These are phyloP conservation scores for Corythucha ciliata DNA, from an alignment of 2,888 invertebrate species.

Conservation along the genomic window DNA sequence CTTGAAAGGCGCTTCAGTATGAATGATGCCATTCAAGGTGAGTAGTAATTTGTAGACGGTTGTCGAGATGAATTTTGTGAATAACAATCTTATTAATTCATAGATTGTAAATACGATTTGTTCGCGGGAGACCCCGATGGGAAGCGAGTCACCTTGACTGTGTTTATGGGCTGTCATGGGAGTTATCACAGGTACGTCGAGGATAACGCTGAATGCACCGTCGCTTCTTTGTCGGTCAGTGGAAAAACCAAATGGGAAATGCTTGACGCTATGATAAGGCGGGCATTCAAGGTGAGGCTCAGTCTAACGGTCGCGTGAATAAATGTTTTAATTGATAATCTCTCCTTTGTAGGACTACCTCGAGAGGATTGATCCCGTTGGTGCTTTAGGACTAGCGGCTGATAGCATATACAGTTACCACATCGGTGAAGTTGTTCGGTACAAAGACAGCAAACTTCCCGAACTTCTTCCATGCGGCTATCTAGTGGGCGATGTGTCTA, in stretches of 20 bases:
- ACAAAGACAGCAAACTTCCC: constrained; percentile 51
- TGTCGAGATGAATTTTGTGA: background rate
- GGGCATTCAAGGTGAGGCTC: constrained; percentile 66
- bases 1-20: constrained; percentile 45
- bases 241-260: constrained; percentile 93
- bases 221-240: constrained; percentile 82
- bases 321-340: background rate
- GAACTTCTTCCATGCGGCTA: constrained; percentile 90
- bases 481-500: constrained; percentile 61
- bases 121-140: constrained; percentile 58
- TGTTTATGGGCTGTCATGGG: constrained; percentile 75
- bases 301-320: background rate
- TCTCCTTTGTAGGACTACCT: constrained; percentile 60
- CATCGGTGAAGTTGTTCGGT: constrained; percentile 61
- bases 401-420: constrained; percentile 92
- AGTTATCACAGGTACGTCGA: constrained; percentile 60
- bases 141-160: constrained; percentile 77
- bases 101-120: constrained; percentile 32
- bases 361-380: constrained; percentile 83
- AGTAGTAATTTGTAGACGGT: background rate
- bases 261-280: constrained; percentile 79
- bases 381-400: constrained; percentile 68
- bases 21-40: constrained; percentile 35
- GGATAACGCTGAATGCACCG: constrained; percentile 61
- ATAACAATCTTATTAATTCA: constrained; percentile 39